A percentile compares a stretch with the other conserved stretches of the same genome.
Evolutionary conservation across 2,797 vertebrate species (phyloP).

Genomic region (Smutsia temminckii): DNA sequence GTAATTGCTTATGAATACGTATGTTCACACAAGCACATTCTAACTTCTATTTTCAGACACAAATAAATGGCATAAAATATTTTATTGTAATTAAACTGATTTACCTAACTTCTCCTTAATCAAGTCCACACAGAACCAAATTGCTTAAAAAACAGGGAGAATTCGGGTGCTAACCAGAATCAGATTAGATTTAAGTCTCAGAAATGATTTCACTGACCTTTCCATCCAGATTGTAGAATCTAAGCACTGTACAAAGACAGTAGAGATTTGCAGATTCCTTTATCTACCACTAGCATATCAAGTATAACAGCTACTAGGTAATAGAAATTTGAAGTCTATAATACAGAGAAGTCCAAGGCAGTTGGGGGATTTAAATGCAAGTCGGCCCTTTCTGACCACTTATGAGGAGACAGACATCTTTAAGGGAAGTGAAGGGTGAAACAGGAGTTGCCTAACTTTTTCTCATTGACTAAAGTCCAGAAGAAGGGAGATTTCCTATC

Average conservation of each 20-base stretch:
- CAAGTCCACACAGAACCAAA: neutral
- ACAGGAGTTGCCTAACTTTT: neutral
- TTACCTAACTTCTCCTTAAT: neutral
- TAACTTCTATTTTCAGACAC: neutral
- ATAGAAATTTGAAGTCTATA: neutral
- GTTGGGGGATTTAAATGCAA: neutral
- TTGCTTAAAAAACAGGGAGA: neutral
- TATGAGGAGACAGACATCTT: neutral
- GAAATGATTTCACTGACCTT: neutral
- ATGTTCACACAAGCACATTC: neutral
- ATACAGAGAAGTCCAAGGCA: neutral
- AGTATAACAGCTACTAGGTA: neutral
- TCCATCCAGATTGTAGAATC: neutral
- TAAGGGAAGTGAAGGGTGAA: neutral
- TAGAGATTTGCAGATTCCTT: neutral
- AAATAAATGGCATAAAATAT: neutral
- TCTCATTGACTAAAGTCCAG: neutral
- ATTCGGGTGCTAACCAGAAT: neutral
- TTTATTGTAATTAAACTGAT: slow-evolving; percentile 26
- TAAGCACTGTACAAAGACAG: neutral
- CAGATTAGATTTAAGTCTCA: neutral
- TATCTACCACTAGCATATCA: neutral
- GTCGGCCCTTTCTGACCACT: neutral
- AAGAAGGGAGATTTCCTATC: neutral
- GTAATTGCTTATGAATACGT: neutral